Conservation (phyloP, 2,797 vertebrate species). For the Hippoglossus hippoglossus region DNA sequence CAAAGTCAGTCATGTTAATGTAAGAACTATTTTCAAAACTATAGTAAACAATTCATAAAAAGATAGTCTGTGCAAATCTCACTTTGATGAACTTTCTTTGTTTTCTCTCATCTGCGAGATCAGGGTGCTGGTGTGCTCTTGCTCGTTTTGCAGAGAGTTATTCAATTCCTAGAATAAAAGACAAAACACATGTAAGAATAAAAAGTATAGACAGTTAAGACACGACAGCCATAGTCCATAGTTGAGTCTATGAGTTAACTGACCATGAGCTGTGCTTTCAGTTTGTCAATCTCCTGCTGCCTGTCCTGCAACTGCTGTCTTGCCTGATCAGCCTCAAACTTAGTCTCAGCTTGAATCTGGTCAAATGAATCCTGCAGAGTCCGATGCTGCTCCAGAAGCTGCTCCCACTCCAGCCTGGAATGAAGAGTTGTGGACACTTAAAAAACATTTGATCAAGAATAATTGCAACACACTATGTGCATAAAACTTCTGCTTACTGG, state of each 20-base stretch:
- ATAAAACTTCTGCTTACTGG: constrained; percentile 81
- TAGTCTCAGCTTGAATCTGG: constrained; percentile 92
- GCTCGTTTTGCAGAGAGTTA: constrained; percentile 87
- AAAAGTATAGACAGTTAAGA: constrained; percentile 1
- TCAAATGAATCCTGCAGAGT: constrained; percentile 93
- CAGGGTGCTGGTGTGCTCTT: constrained; percentile 85
- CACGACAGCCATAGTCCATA: not conserved
- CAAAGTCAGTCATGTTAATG: not conserved
- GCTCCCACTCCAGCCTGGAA: constrained; percentile 91
- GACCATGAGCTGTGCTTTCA: constrained; percentile 85
- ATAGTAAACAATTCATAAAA: not conserved
- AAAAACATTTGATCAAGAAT: not conserved
- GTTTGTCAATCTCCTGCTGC: constrained; percentile 83
- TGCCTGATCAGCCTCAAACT: constrained; percentile 92
- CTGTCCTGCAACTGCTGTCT: constrained; percentile 86
- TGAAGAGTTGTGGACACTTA: constrained; percentile 1
- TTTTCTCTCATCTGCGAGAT: constrained; percentile 90
- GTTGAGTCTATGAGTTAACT: constrained; percentile 27
- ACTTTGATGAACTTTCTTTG: constrained; percentile 93
- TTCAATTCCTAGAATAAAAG: constrained; percentile 83
- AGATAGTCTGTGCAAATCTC: constrained; percentile 65
- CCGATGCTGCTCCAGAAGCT: constrained; percentile 90
- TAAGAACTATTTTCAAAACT: constrained; percentile 12
- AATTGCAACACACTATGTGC: not conserved
- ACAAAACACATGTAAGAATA: not conserved